Conservation (phyloP, 2,888 invertebrate species). For the Drosophila ezoana region DNA sequence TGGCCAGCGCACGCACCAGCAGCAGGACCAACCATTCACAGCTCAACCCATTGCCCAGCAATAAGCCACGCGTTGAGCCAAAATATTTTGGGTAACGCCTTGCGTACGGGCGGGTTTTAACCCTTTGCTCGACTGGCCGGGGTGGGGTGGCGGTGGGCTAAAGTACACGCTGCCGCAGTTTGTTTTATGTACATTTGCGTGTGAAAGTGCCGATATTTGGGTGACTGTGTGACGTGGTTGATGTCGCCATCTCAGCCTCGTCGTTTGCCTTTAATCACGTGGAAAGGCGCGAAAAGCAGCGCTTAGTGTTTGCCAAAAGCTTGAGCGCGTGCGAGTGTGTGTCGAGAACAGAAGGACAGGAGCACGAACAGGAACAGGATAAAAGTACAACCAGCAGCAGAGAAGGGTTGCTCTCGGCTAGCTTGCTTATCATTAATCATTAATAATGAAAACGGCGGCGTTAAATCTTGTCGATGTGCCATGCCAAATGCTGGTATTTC, state of each 20-base stretch:
- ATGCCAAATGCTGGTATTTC: conserved; percentile 82
- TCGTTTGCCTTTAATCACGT: conserved; percentile 82
- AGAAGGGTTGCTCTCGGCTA: conserved; percentile 58
- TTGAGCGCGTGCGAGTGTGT: conserved; percentile 63
- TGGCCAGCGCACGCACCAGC: conserved; percentile 61
- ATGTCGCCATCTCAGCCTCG: conserved; percentile 62
- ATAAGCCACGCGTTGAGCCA: conserved; percentile 40
- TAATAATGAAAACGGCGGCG: conserved; percentile 83
- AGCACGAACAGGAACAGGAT: conserved; percentile 10
- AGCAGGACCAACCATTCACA: conserved; percentile 7
- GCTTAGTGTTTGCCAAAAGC: conserved; percentile 80
- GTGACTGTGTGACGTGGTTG: conserved; percentile 53
- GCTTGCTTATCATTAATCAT: conserved; percentile 84
- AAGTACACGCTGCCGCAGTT: conserved; percentile 35
- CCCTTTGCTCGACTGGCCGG: conserved; percentile 47
- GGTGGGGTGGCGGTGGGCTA: background rate
- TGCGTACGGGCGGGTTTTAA: conserved; percentile 44
- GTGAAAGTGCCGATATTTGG: conserved; percentile 79
- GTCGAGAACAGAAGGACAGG: conserved; percentile 6
- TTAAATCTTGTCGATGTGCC: conserved; percentile 76
- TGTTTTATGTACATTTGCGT: conserved; percentile 71
- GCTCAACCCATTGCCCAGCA: conserved; percentile 7
- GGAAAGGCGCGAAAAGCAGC: conserved; percentile 85
- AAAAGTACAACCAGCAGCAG: conserved; percentile 8
- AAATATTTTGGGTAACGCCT: conserved; percentile 78